Evolutionary conservation across 2,888 invertebrate genomes (phyloP), one percentile per base, ranked within the genome.

Genomic region (Dolichopus griseipennis): DNA sequence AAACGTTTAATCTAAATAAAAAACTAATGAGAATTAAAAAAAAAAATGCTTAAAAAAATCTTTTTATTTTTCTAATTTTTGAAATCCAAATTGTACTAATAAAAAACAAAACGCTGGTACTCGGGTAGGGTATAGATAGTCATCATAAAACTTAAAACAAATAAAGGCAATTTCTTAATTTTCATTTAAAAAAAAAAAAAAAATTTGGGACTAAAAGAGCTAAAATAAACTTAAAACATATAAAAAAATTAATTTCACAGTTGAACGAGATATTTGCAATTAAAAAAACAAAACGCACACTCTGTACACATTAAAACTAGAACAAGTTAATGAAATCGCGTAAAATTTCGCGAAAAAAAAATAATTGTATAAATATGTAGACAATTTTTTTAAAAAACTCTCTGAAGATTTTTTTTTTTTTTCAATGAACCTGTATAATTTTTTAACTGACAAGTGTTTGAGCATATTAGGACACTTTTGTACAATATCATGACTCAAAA

Each of bases 161-260:
- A 52, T 15, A 52, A 52, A 15, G 52, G 52, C 15, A 52, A 52
- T 52, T 52, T 52, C 52, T 52, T 52, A 52, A 52, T 52, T 52
- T 52, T 52, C 52, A 52, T 52, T 52, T 12, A 18, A 18, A n/a
- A n/a, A n/a, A n/a, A n/a, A n/a, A n/a, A n/a, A n/a, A n/a, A n/a
- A n/a, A 12, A 18, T 18, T 52, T 52, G 18, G 37, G 18, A 52
- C 15, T 10, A 43, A 52, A 7, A 52, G 52, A 52, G 6, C 1
- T 10, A 52, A 52, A 52, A 52, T 52, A n/a, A 18, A 7, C 6
- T 52, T 15, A 15, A 15, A n/a, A n/a, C n/a, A 52, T n/a, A n/a
- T n/a, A n/a, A n/a, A 52, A 52, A n/a, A 18, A 52, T 52, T 52
- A 52, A 52, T 52, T 52, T 52, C 52, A 52, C 52, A 52, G 52